Percentiles rank a stretch among this genome's conserved stretches.
Conservation (phyloP, 2,113 vertebrate species). For the Esox niger region DNA sequence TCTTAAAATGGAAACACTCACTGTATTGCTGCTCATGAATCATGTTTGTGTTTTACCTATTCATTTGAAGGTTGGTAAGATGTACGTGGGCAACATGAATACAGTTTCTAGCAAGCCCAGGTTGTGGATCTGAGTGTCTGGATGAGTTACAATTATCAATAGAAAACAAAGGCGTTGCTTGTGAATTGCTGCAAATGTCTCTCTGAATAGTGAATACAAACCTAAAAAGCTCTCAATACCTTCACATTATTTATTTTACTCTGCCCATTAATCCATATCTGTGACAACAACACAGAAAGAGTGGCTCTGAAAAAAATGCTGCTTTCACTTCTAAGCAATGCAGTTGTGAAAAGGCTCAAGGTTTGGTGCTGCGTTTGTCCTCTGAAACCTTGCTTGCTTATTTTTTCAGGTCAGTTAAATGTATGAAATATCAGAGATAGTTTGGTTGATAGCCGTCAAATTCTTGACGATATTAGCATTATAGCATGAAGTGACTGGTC, state of each 20-base stretch:
- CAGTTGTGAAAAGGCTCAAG: slow-evolving; percentile 1
- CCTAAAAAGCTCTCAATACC: not conserved
- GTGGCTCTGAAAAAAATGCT: not conserved
- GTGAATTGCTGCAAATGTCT: not conserved
- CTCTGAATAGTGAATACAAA: not conserved
- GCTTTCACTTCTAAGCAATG: not conserved
- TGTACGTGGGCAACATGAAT: not conserved
- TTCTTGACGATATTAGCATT: too few relatives aligned
- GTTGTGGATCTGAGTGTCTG: too few relatives aligned
- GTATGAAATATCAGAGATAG: too few relatives aligned
- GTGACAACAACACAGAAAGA: not conserved
- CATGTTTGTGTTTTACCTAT: too few relatives aligned
- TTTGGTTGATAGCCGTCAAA: too few relatives aligned
- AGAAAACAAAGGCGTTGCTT: not conserved
- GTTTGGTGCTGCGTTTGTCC: not conserved
- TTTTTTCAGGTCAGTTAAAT: too few relatives aligned
- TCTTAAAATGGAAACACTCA: too few relatives aligned
- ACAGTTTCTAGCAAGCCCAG: too few relatives aligned
- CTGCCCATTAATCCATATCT: not conserved
- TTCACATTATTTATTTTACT: not conserved
- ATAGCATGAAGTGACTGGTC: too few relatives aligned
- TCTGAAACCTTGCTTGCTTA: too few relatives aligned
- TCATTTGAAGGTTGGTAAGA: too few relatives aligned
- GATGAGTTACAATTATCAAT: too few relatives aligned
- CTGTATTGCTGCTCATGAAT: not conserved